These are phyloP conservation scores for Sylvilagus bachmani DNA, from an alignment of 2,113 vertebrate genomes.

Conservation along the genomic window DNA sequence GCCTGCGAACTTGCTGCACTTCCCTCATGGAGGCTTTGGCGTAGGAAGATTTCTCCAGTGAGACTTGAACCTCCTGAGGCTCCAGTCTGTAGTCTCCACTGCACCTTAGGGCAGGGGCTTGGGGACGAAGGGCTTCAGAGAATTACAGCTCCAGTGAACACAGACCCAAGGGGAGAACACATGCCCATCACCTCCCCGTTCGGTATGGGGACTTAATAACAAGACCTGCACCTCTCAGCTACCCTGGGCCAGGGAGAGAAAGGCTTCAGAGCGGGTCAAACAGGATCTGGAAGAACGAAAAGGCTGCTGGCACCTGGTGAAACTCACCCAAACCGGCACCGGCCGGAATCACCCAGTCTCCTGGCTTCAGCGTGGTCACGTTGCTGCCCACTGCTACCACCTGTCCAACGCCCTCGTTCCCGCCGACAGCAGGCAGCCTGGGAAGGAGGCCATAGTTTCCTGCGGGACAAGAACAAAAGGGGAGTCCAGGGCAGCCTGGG, in stretches of 20 bases:
- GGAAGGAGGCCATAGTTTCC: constrained; percentile 94
- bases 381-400: constrained; percentile 92
- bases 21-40: background rate
- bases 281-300: background rate
- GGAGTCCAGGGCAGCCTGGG: background rate
- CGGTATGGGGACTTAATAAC: background rate
- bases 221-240: background rate
- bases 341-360: constrained; percentile 95
- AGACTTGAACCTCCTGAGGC: constrained; percentile 9
- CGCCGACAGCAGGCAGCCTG: constrained; percentile 93
- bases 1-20: background rate
- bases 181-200: background rate
- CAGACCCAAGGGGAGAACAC: background rate
- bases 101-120: background rate
- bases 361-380: constrained; percentile 89
- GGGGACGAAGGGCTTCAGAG: background rate
- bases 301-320: background rate
- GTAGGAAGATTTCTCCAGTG: background rate
- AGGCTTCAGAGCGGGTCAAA: background rate
- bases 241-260: background rate
- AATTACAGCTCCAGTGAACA: background rate
- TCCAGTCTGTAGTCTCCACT: background rate
- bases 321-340: constrained; percentile 91
- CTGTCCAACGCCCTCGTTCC: constrained; percentile 95
- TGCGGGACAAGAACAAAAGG: constrained; percentile 78